phyloP scores from a whole-genome alignment of 2,113 vertebrate genomes.

The Isichthys henryi region DNA sequence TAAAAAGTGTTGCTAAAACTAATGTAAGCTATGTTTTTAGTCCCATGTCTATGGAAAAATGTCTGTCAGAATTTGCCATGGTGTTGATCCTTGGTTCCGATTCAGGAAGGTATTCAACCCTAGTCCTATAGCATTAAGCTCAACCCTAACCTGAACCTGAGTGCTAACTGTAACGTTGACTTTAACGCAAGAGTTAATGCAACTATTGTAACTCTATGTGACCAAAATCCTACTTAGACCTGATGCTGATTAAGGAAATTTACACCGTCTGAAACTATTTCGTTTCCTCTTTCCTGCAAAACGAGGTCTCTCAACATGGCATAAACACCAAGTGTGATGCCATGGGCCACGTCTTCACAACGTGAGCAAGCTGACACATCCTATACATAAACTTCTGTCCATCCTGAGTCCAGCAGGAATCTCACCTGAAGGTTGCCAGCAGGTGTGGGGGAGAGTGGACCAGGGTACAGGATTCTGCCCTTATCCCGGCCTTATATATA shows the following conservation, averaged over 20 bases:
- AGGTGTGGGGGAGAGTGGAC: slow-evolving; percentile 32
- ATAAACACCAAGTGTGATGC: background rate
- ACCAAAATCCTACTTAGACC: background rate
- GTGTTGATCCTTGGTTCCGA: background rate
- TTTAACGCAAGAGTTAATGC: background rate
- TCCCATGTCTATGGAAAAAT: background rate
- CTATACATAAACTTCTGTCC: background rate
- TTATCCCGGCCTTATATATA: slow-evolving; percentile 53
- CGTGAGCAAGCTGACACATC: background rate
- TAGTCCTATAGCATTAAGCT: background rate
- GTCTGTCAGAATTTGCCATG: background rate
- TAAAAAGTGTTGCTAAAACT: background rate
- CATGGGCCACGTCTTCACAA: background rate
- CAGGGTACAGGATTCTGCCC: slow-evolving; percentile 33
- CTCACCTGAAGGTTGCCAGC: slow-evolving; percentile 44
- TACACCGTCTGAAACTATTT: background rate
- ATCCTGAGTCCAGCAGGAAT: slow-evolving; percentile 23
- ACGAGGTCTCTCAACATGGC: background rate
- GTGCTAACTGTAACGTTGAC: background rate
- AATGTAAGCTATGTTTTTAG: background rate
- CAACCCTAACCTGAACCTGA: background rate
- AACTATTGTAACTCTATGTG: background rate
- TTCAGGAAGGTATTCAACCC: background rate
- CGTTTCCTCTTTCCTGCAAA: background rate
- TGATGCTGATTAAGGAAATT: background rate